phyloP scores from a whole-genome alignment of 2,888 invertebrate genomes.

The Synanthedon formicaeformis region DNA sequence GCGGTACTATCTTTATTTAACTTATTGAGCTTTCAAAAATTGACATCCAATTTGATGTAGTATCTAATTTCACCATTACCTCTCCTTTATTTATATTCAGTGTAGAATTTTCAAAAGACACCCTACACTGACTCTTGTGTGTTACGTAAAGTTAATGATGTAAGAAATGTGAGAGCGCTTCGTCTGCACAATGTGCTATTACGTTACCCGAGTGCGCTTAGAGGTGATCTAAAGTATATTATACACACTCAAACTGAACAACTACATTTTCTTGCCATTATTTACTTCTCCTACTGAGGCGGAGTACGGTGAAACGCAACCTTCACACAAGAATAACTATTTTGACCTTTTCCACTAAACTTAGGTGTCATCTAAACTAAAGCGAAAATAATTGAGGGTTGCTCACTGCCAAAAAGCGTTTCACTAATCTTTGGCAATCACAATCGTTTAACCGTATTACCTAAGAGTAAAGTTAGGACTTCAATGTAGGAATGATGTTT shows the following conservation, averaged over 20 bases:
- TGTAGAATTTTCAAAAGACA: not conserved
- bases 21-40: not conserved
- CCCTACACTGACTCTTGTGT: not conserved
- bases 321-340: too few relatives aligned
- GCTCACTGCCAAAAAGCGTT: too few relatives aligned
- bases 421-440: too few relatives aligned
- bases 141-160: constrained; percentile 42
- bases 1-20: not conserved
- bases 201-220: constrained; percentile 15
- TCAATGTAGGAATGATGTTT: too few relatives aligned
- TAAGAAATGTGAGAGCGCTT: constrained; percentile 48
- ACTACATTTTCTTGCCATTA: too few relatives aligned
- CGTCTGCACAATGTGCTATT: constrained; percentile 26
- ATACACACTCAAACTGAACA: not conserved
- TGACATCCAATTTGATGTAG: not conserved
- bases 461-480: too few relatives aligned
- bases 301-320: too few relatives aligned
- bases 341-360: too few relatives aligned
- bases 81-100: not conserved
- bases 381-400: too few relatives aligned
- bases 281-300: too few relatives aligned
- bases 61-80: not conserved
- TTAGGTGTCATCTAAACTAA: too few relatives aligned
- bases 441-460: too few relatives aligned
- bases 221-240: not conserved